Base-by-base conservation (phyloP, 1,140 invertebrate species). In the Zaprionus inermis region DNA sequence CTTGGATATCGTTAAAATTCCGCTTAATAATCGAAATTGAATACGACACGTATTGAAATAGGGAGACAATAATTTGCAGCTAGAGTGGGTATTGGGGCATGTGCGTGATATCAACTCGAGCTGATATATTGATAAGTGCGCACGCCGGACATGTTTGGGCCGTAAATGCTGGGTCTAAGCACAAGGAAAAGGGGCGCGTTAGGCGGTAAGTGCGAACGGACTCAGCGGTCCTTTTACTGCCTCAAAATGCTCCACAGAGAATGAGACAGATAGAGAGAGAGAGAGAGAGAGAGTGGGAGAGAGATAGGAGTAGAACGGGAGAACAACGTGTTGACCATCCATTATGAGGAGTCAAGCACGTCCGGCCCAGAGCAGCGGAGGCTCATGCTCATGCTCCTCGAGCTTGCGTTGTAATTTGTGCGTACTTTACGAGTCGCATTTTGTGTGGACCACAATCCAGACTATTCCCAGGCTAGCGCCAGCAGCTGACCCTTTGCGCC, bases 331-430 rank as follows among this genome's bases (percentile, higher is more conserved):
- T 63, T 70, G 72, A 46, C 59, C 72, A 76, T 72, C 68, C 71
- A 72, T 76, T 76, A 76, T 71, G 49, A 61, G 56, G 60, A 71
- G 59, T 75, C 67, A 63, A 71, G 72, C 72, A 75, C 72, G 67
- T 70, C 58, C 67, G 52, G 58, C 32, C 18, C 66, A 60, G 57
- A 60, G 38, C 65, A 69, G 38, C 38, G 5, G 38, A 30, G 58
- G 44, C 10, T 28, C 24, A 28, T 1, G 22, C 22, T 24, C 22
- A 24, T 24, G 22, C 22, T 28, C 24, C 36, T 38, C 12, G 12
- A 12, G 14, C 44, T 16, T 22, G 18, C 46, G 20, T 72, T 66
- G 49, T 60, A 61, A 66, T 72, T 66, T 76, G 73, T 76, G 73
- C 73, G 69, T 76, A 76, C 69, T 76, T 68, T 73, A 73, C 65